Evolutionary conservation across 1,140 invertebrate genomes (phyloP).

Genomic region (Harpegnathos saltator): DNA sequence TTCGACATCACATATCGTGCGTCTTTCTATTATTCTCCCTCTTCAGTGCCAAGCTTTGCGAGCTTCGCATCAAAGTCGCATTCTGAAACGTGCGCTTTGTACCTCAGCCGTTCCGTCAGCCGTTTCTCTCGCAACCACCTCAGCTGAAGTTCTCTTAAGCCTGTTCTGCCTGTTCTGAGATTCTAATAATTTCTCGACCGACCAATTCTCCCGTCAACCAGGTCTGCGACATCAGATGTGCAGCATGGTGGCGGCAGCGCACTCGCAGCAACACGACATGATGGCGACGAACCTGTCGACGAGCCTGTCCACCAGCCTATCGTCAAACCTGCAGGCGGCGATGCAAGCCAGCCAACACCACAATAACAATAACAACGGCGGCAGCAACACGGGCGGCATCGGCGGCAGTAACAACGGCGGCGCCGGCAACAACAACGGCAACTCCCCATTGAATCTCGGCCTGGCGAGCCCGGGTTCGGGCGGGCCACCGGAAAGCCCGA

Average conservation of each 20-base stretch:
- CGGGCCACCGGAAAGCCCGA: conserved; percentile 83
- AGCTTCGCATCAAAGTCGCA: too few relatives aligned
- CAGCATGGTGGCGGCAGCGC: conserved; percentile 89
- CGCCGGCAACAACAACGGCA: conserved; percentile 84
- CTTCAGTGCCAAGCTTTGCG: too few relatives aligned
- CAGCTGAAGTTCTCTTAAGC: neutral
- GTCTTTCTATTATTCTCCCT: too few relatives aligned
- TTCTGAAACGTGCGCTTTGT: too few relatives aligned
- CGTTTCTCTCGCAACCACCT: too few relatives aligned
- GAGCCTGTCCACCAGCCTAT: conserved; percentile 80
- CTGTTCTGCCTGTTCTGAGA: neutral
- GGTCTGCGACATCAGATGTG: conserved; percentile 91
- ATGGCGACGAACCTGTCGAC: conserved; percentile 84
- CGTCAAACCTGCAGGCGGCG: conserved; percentile 84
- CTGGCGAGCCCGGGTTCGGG: conserved; percentile 85
- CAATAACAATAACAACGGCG: conserved; percentile 81
- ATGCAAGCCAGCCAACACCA: conserved; percentile 85
- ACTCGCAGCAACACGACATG: conserved; percentile 87
- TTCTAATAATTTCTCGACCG: neutral
- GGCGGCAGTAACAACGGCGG: conserved; percentile 75
- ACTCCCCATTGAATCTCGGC: conserved; percentile 86
- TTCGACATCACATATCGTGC: too few relatives aligned
- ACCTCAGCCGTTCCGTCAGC: too few relatives aligned
- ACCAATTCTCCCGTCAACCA: conserved; percentile 53
- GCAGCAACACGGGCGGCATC: conserved; percentile 80